phyloP scores from a whole-genome alignment of 2,113 vertebrate genomes.

The Corydoras maculifer region DNA sequence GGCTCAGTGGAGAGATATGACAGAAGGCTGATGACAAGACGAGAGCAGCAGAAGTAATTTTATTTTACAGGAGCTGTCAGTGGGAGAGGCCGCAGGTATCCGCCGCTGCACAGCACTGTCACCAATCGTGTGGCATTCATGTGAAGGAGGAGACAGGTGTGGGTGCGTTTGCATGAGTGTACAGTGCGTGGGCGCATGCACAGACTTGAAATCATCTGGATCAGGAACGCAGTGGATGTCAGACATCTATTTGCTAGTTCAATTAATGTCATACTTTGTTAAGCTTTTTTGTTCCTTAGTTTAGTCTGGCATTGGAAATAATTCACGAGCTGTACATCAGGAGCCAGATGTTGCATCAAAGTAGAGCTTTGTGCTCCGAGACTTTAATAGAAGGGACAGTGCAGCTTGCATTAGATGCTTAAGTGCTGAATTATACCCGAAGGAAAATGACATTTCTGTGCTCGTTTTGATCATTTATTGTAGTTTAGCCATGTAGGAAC shows the following conservation, averaged over 20 bases:
- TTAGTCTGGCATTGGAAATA: background rate
- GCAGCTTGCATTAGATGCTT: background rate
- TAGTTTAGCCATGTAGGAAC: background rate
- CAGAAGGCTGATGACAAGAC: conserved; percentile 17
- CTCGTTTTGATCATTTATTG: too few species aligned
- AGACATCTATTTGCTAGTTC: background rate
- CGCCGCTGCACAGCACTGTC: conserved; percentile 16
- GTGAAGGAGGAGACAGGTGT: conserved; percentile 23
- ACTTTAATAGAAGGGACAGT: background rate
- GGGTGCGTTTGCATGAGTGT: conserved; percentile 6
- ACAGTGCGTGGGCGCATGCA: conserved; percentile 14
- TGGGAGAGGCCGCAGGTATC: conserved; percentile 12
- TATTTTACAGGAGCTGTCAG: conserved; percentile 27
- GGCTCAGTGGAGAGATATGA: conserved; percentile 17
- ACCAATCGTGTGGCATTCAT: conserved; percentile 13
- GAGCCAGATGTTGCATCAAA: background rate
- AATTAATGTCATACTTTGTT: conserved; percentile 23
- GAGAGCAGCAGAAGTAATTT: conserved; percentile 25
- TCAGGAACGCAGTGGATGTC: background rate
- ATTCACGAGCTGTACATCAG: background rate
- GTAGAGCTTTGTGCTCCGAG: background rate
- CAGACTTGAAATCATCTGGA: background rate
- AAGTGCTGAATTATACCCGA: too few species aligned
- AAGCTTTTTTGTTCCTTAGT: background rate
- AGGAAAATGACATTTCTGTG: too few species aligned